Evolutionary conservation across 2,797 vertebrate genomes (phyloP).

Genomic region (Simalia tracyae): DNA sequence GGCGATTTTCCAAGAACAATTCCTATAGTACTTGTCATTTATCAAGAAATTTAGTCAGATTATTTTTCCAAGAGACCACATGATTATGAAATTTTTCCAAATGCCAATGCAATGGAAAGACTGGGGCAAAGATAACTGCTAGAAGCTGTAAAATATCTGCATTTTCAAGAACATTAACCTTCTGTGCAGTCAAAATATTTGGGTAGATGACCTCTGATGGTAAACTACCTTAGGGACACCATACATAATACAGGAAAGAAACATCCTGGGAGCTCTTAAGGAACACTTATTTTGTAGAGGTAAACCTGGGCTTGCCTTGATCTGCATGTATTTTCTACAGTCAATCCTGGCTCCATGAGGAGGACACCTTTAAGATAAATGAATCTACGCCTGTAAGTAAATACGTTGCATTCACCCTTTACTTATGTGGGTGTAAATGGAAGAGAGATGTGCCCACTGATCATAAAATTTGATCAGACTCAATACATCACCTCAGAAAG

Average conservation of each 20-base stretch:
- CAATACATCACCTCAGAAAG: neutral
- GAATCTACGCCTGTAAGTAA: neutral
- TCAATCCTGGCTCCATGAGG: neutral
- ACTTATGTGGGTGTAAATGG: neutral
- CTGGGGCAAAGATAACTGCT: conserved; percentile 25
- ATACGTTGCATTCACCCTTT: neutral
- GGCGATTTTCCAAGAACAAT: conserved; percentile 20
- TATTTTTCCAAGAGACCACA: conserved; percentile 23
- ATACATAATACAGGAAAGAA: neutral
- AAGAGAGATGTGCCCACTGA: neutral
- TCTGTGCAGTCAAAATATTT: neutral
- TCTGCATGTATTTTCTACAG: neutral
- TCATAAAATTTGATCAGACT: neutral
- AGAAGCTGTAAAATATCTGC: neutral
- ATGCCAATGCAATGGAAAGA: conserved; percentile 37
- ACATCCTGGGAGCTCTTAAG: neutral
- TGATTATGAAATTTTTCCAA: conserved; percentile 27
- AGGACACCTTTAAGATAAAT: neutral
- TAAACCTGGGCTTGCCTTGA: neutral
- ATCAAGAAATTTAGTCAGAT: conserved; percentile 10
- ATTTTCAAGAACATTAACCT: neutral
- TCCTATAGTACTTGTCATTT: conserved; percentile 14
- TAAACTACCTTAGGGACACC: neutral
- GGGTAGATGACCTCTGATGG: neutral
- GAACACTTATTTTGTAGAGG: neutral